A percentile compares a stretch with the other conserved stretches of the same genome.
Conservation (phyloP, 2,113 vertebrate genomes). For the Sapajus apella region DNA sequence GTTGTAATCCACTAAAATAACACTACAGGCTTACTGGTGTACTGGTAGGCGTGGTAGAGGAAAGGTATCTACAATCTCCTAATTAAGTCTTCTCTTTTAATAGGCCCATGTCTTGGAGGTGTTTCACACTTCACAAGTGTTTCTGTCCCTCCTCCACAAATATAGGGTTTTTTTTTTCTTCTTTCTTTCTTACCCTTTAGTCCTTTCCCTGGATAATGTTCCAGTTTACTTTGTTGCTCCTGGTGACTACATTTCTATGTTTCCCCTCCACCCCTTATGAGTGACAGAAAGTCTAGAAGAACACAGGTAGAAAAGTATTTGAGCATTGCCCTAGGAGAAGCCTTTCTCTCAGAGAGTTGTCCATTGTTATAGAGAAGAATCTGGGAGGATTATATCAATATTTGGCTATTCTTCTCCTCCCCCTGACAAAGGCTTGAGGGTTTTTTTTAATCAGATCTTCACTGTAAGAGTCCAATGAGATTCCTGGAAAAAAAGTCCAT, state of each 20-base stretch:
- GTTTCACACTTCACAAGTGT: background rate
- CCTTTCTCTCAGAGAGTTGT: background rate
- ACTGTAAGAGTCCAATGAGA: background rate
- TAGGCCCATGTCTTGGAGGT: background rate
- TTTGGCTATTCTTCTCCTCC: background rate
- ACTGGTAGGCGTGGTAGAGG: too few species aligned
- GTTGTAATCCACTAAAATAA: background rate
- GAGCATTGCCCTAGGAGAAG: background rate
- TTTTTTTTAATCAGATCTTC: background rate
- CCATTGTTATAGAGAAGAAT: background rate
- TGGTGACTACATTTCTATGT: background rate
- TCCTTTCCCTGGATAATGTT: background rate
- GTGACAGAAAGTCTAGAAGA: background rate
- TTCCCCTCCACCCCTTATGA: background rate
- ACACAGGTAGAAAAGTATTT: background rate
- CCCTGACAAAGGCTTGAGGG: too few species aligned
- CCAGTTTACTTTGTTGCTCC: background rate
- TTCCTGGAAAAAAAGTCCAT: background rate
- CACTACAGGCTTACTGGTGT: background rate
- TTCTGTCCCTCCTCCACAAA: background rate
- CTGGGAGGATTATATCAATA: background rate
- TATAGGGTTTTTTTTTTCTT: background rate
- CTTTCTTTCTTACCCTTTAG: background rate
- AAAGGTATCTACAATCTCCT: background rate
- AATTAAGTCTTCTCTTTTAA: background rate